Evolutionary conservation across 2,797 vertebrate genomes (phyloP).

Genomic region (Luscinia luscinia): DNA sequence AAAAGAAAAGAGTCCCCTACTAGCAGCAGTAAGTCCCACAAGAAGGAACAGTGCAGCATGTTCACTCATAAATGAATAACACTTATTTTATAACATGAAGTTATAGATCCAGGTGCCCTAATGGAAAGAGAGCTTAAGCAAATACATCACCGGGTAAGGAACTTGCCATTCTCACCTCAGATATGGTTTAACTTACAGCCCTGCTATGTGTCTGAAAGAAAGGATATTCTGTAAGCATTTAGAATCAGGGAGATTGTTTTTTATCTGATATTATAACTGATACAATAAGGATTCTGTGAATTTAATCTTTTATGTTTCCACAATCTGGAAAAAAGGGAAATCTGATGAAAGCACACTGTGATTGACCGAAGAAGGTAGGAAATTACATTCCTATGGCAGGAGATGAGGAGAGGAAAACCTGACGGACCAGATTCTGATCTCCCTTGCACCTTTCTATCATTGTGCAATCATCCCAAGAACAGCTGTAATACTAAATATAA

Average conservation of each 20-base stretch:
- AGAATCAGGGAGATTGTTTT: not conserved
- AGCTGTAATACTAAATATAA: not conserved
- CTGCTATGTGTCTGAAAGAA: not conserved
- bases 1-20: constrained; percentile 86
- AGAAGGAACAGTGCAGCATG: constrained; percentile 83
- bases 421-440: not conserved
- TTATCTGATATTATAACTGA: not conserved
- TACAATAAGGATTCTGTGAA: not conserved
- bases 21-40: constrained; percentile 81
- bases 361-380: not conserved
- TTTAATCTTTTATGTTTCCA: too few species aligned
- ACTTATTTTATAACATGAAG: constrained; percentile 89
- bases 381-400: not conserved
- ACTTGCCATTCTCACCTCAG: not conserved
- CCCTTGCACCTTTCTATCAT: not conserved
- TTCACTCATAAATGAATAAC: constrained; percentile 91
- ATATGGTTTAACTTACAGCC: not conserved
- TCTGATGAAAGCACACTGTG: not conserved
- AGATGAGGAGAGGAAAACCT: not conserved
- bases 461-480: not conserved
- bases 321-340: not conserved
- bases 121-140: constrained; percentile 17
- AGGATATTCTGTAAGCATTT: not conserved
- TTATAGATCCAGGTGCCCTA: constrained; percentile 57
- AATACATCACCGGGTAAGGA: not conserved